Conservation (phyloP, 2,888 invertebrate genomes). For the Cryptocephalus primarius region DNA sequence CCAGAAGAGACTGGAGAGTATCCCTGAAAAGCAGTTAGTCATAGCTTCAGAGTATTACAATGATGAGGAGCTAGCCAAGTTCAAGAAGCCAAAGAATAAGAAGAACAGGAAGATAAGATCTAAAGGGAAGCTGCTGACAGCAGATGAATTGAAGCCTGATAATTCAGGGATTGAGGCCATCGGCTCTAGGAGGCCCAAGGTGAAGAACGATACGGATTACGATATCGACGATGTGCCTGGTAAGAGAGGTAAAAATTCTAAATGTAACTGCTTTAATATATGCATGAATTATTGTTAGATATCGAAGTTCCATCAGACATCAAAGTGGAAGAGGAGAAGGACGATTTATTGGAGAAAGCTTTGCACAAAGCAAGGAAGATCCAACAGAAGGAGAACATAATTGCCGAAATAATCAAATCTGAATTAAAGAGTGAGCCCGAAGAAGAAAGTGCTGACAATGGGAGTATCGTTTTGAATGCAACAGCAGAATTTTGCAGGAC, state of each 20-base stretch:
- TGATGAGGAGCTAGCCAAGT: slow-evolving; percentile 73
- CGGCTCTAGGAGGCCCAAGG: slow-evolving; percentile 24
- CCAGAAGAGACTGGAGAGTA: slow-evolving; percentile 60
- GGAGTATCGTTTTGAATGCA: slow-evolving; percentile 74
- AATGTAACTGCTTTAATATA: neutral
- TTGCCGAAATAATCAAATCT: slow-evolving; percentile 26
- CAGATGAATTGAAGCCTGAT: slow-evolving; percentile 51
- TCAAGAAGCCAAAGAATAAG: slow-evolving; percentile 73
- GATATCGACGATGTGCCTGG: slow-evolving; percentile 56
- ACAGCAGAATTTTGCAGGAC: slow-evolving; percentile 96
- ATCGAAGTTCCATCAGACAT: slow-evolving; percentile 32
- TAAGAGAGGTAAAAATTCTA: slow-evolving; percentile 20
- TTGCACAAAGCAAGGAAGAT: slow-evolving; percentile 46
- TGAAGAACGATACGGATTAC: slow-evolving; percentile 26
- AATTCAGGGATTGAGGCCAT: slow-evolving; percentile 24
- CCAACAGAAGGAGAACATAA: slow-evolving; percentile 41
- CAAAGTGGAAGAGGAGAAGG: slow-evolving; percentile 48
- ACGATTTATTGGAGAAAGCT: slow-evolving; percentile 42
- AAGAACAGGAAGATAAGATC: slow-evolving; percentile 60
- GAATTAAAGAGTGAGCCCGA: slow-evolving; percentile 31
- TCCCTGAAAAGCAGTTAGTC: slow-evolving; percentile 54
- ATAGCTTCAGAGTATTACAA: slow-evolving; percentile 84
- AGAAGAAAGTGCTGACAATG: slow-evolving; percentile 26
- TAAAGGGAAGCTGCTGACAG: slow-evolving; percentile 50
- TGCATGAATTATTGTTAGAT: slow-evolving; percentile 23